phyloP scores from a whole-genome alignment of 2,888 invertebrate species.

The Stenodera caucasica region DNA sequence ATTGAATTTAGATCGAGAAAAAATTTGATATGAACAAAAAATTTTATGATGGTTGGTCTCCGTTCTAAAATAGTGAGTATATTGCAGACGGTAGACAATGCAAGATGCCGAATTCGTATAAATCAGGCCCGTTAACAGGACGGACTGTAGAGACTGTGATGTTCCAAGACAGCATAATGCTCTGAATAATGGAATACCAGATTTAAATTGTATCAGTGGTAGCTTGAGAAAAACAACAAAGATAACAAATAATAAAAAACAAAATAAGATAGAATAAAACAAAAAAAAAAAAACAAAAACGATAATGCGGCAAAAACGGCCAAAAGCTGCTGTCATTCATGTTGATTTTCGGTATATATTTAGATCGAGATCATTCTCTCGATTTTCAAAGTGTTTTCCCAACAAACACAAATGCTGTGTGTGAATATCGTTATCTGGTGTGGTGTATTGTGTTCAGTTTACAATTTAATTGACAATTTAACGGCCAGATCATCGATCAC shows the following conservation, averaged over 20 bases:
- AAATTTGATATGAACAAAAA: no score
- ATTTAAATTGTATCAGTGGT: constrained; percentile 53
- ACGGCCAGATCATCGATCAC: background rate
- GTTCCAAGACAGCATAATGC: constrained; percentile 51
- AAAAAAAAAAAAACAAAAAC: background rate
- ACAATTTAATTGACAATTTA: constrained; percentile 15
- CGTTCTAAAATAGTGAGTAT: background rate
- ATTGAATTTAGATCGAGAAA: no score
- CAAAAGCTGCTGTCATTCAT: constrained; percentile 39
- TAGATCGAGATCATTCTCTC: constrained; percentile 7
- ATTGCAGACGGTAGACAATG: constrained; percentile 44
- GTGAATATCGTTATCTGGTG: constrained; percentile 12
- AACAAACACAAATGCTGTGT: constrained; percentile 12
- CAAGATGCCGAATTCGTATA: constrained; percentile 51
- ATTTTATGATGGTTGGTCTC: no score
- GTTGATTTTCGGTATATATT: constrained; percentile 37
- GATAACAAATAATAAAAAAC: background rate
- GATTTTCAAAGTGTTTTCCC: background rate
- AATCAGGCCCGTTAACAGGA: constrained; percentile 54
- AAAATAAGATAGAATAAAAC: background rate
- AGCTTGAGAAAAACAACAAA: constrained; percentile 23
- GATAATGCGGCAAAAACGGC: background rate
- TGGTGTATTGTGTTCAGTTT: constrained; percentile 11
- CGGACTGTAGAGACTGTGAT: constrained; percentile 49
- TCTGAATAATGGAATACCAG: constrained; percentile 54